These are phyloP conservation scores for Mastomys natalensis DNA, from an alignment of 2,113 vertebrate species.

Conservation along the genomic window DNA sequence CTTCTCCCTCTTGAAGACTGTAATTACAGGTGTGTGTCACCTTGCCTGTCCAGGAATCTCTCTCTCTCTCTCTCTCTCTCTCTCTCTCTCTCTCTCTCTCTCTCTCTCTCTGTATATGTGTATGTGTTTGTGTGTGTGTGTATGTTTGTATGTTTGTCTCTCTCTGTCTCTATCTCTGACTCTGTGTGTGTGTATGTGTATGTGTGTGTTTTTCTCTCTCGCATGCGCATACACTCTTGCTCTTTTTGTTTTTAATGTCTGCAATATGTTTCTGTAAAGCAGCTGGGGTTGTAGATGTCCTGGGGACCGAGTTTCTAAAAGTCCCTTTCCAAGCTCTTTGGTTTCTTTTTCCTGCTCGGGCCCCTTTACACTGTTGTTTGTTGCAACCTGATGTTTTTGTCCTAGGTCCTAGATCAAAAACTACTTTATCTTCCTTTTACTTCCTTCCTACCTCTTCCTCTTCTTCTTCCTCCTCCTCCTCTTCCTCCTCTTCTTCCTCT, in stretches of 20 bases:
- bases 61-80: neutral
- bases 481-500: neutral
- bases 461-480: neutral
- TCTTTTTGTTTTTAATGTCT: neutral
- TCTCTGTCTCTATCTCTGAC: neutral
- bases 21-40: neutral
- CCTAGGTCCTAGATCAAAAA: neutral
- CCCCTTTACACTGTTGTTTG: neutral
- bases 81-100: no score
- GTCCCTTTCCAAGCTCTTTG: neutral
- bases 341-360: neutral
- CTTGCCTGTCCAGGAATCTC: neutral
- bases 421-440: neutral
- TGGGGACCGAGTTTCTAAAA: neutral
- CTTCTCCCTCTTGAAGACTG: neutral
- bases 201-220: no score
- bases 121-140: no score
- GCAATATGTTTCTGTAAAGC: neutral
- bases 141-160: no score
- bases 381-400: constrained; percentile 14
- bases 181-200: no score
- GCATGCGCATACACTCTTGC: no score
- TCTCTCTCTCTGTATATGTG: no score
- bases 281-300: neutral
- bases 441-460: neutral